Evolutionary conservation across 2,797 vertebrate genomes (phyloP), one percentile per base, ranked within the genome.

Genomic region (Xenops minutus): DNA sequence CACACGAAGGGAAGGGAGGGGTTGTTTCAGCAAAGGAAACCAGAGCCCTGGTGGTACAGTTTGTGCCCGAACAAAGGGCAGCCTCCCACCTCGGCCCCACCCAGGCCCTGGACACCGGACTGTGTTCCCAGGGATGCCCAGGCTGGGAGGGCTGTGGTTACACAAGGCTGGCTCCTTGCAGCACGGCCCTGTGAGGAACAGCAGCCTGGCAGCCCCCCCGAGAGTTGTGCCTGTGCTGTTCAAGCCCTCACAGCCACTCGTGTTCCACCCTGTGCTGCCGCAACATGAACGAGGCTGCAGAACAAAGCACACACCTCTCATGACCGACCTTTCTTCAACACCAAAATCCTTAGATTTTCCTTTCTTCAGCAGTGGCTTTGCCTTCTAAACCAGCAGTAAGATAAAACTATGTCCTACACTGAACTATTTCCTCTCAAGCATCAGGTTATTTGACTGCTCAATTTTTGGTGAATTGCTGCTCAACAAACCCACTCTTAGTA

Each of bases 21-120:
- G 64, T 56, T 75, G 49, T 46, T 43, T n/a, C 3, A 15, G 43
- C 56, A 8, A 59, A 62, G 81, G 72, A 49, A 62, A 66, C 26
- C 54, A 29, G 76, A 83, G 85, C 78, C 30, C 41, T 2, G 21
- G 19, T 1, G 22, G 9, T 7, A 16, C 3, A 30, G 30, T 71
- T 6, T 62, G 71, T 77, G 54, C 64, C 24, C 10, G 59, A 68
- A 92, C 73, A 93, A 94, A 93, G 72, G n/a, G 52, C 51, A 62
- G 27, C 36, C 55, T 49, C 77, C 52, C 3, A 32, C 14, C 54
- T 4, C 36, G 16, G 7, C 37, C 36, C 64, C 71, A 26, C 34
- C 76, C 83, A 1, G 3, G 73, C 27, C 5, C 49, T 4, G 29
- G 48, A 59, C 85, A 37, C 10, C 10, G 5, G 41, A 1, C 29